These are phyloP conservation scores for Eulithis testata DNA, from an alignment of 2,888 invertebrate species.

Conservation along the genomic window DNA sequence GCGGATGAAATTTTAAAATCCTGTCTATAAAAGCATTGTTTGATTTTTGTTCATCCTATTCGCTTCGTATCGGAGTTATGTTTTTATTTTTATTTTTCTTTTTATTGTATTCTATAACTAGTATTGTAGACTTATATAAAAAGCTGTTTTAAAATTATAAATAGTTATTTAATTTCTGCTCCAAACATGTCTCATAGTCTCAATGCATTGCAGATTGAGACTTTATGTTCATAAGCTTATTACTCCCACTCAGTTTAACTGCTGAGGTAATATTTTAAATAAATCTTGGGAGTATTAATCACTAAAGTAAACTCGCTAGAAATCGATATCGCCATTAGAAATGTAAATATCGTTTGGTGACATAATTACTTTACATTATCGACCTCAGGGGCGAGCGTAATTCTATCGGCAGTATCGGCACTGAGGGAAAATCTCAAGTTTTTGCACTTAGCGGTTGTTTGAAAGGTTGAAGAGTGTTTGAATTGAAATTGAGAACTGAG, in stretches of 20 bases:
- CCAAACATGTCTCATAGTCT: too few relatives aligned
- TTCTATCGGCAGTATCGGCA: constrained; percentile 5
- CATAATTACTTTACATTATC: constrained; percentile 19
- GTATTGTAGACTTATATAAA: too few relatives aligned
- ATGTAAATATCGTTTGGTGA: constrained; percentile 14
- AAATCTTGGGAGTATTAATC: background rate
- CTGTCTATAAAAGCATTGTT: constrained; percentile 25
- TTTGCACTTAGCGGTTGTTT: background rate
- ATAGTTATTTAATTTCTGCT: too few relatives aligned
- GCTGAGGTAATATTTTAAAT: background rate
- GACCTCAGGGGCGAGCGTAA: constrained; percentile 8
- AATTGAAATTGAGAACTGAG: background rate
- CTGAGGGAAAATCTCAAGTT: background rate
- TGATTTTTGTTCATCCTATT: constrained; percentile 16
- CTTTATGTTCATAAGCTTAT: too few relatives aligned
- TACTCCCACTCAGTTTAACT: background rate
- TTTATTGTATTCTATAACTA: constrained; percentile 4
- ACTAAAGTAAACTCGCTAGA: background rate
- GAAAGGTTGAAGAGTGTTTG: background rate
- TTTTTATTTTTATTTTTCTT: constrained; percentile 20
- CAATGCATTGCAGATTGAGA: too few relatives aligned
- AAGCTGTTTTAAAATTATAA: too few relatives aligned
- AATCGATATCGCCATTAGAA: constrained; percentile 23
- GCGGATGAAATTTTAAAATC: constrained; percentile 23
- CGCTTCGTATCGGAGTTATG: constrained; percentile 5